Evolutionary conservation across 2,888 invertebrate species (phyloP).

Genomic region (Periphyllus acericola): DNA sequence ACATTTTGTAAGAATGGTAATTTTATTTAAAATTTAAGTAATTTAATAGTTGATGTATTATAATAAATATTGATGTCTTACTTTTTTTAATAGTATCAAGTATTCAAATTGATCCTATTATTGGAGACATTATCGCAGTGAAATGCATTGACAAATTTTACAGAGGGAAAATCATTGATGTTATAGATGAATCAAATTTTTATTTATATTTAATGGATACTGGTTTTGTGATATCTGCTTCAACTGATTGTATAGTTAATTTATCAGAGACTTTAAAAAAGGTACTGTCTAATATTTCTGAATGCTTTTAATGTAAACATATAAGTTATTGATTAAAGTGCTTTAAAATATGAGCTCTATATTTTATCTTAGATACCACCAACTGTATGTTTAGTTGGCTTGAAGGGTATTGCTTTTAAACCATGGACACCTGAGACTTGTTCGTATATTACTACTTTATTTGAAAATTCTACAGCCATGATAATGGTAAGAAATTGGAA

Average conservation of each 20-base stretch:
- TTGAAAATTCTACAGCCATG: conserved; percentile 52
- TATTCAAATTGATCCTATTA: not conserved
- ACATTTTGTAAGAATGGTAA: conserved; percentile 42
- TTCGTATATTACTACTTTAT: conserved; percentile 32
- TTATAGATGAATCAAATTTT: conserved; percentile 15
- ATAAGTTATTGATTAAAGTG: not conserved
- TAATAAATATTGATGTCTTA: not conserved
- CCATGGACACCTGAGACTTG: conserved; percentile 21
- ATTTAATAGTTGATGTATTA: not conserved
- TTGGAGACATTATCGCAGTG: conserved; percentile 38
- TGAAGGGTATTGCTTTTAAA: conserved; percentile 37
- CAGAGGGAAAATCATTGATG: conserved; percentile 38
- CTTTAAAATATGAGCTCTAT: not conserved
- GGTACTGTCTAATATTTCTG: conserved; percentile 10
- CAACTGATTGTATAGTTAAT: conserved; percentile 32
- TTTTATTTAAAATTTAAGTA: not conserved
- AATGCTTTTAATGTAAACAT: not conserved
- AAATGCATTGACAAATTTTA: conserved; percentile 42
- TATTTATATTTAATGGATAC: conserved; percentile 41
- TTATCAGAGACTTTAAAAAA: conserved; percentile 31
- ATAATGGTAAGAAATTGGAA: conserved; percentile 34
- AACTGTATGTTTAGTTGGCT: conserved; percentile 51
- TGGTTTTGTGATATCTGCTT: conserved; percentile 24
- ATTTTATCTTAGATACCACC: conserved; percentile 49
- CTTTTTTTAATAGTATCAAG: conserved; percentile 4